A percentile compares a stretch with the other conserved stretches of the same genome.
phyloP scores from a whole-genome alignment of 2,888 invertebrate genomes.

The Trachelus stipa region DNA sequence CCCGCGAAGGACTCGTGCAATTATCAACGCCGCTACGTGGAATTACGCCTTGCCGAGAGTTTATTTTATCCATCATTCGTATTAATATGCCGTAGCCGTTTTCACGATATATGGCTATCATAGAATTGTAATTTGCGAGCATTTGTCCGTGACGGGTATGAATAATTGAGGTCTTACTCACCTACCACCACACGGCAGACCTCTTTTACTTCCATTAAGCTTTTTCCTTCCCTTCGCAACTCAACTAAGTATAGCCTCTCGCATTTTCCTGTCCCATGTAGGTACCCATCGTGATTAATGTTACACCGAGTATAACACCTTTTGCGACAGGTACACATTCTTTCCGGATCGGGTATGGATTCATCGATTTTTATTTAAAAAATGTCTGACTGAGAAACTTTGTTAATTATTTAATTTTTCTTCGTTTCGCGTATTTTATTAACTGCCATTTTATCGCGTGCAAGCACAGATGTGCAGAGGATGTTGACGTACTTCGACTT shows the following conservation, averaged over 20 bases:
- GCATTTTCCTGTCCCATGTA: background rate
- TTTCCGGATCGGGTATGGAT: background rate
- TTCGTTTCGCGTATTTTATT: background rate
- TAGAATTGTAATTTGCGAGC: constrained; percentile 35
- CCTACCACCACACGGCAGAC: background rate
- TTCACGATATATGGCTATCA: constrained; percentile 32
- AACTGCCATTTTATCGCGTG: background rate
- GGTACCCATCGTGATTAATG: background rate
- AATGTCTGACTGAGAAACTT: background rate
- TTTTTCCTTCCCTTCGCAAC: background rate
- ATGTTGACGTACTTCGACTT: background rate
- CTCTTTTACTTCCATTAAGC: background rate
- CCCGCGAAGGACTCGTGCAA: background rate
- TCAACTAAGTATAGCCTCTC: background rate
- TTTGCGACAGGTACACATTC: background rate
- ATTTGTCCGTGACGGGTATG: constrained; percentile 22
- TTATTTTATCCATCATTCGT: constrained; percentile 39
- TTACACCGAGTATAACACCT: background rate
- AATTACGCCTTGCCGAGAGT: constrained; percentile 36
- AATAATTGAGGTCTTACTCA: background rate
- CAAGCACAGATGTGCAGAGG: background rate
- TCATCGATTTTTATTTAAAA: background rate
- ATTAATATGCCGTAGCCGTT: constrained; percentile 33
- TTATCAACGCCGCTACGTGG: constrained; percentile 30
- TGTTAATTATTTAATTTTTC: background rate